Base-by-base conservation (phyloP, 2,113 vertebrate genomes). In the Erpornis zantholeuca region DNA sequence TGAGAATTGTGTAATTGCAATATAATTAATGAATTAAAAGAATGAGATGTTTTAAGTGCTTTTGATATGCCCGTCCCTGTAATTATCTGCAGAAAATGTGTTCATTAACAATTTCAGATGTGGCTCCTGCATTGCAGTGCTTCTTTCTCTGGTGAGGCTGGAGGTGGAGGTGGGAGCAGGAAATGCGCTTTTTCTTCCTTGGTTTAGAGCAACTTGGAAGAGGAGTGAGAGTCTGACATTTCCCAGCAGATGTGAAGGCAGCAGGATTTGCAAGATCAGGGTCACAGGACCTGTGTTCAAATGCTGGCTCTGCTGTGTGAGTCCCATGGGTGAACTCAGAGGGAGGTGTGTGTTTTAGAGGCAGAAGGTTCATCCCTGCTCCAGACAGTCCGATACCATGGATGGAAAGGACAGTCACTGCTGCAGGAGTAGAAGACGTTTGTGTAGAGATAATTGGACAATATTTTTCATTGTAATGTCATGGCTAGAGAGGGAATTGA, bases 21-120 rank as follows among this genome's bases (percentile, higher is more conserved):
- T 98, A 98, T 98, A 98, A 98, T 98, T 98, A 98, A 98, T 98
- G 98, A 98, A 98, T 98, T 98, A 97, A 97, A 98, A 98, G 97
- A 98, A 98, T 96, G 98, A 98, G 98, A 98, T 98, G 96, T 96
- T 98, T 98, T 97, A 98, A 98, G 97, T 98, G 98, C 97, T 98
- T 98, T 98, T 90, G 91, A 97, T 98, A 98, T 97, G 97, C 97
- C 97, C 97, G 95, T 96, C 97, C 96, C 98, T 98, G 96, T 98
- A 98, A 98, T 98, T 98, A 98, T 98, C 97, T 97, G 64, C 97
- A 96, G 96, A 97, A 98, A 98, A 97, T 44, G 64, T 96, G 95
- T 97, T 98, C 98, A 97, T 98, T 98, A 98, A 97, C 95, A 86
- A 82, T 95, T 96, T 95, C 94, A 10, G 88, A 91, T 97, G 75